Evolutionary conservation across 2,888 invertebrate species (phyloP).

Genomic region (Agriopis leucophaearia): DNA sequence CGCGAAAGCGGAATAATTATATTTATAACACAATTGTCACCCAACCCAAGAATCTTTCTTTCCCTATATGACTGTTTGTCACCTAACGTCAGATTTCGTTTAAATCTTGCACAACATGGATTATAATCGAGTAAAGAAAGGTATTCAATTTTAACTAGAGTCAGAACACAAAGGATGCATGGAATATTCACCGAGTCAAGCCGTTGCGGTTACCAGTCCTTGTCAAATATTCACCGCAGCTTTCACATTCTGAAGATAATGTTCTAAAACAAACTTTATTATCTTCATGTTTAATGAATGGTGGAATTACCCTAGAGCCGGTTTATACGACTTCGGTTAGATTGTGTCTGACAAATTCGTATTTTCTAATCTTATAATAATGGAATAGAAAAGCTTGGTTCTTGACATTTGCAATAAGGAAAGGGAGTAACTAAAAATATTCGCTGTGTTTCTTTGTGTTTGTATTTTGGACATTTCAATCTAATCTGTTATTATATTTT

Average conservation of each 20-base stretch:
- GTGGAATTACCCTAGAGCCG: constrained; percentile 2
- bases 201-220: constrained; percentile 28
- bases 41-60: not conserved
- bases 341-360: constrained; percentile 12
- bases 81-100: not conserved
- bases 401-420: too few species aligned
- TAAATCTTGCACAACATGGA: not conserved
- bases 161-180: constrained; percentile 34
- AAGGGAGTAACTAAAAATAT: too few species aligned
- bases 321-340: constrained; percentile 6
- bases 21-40: not conserved
- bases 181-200: constrained; percentile 27
- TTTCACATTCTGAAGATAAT: constrained; percentile 23
- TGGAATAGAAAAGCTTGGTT: too few species aligned
- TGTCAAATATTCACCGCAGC: constrained; percentile 38
- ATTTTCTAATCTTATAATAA: too few species aligned
- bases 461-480: too few species aligned
- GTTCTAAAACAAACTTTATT: constrained; percentile 32
- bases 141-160: constrained; percentile 1
- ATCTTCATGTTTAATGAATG: constrained; percentile 20
- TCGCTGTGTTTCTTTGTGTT: too few species aligned
- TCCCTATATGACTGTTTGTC: not conserved
- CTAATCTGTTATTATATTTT: too few species aligned
- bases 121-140: not conserved
- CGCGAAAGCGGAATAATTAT: too few species aligned